phyloP scores from a whole-genome alignment of 2,888 invertebrate species.

The Drosophila monieri region DNA sequence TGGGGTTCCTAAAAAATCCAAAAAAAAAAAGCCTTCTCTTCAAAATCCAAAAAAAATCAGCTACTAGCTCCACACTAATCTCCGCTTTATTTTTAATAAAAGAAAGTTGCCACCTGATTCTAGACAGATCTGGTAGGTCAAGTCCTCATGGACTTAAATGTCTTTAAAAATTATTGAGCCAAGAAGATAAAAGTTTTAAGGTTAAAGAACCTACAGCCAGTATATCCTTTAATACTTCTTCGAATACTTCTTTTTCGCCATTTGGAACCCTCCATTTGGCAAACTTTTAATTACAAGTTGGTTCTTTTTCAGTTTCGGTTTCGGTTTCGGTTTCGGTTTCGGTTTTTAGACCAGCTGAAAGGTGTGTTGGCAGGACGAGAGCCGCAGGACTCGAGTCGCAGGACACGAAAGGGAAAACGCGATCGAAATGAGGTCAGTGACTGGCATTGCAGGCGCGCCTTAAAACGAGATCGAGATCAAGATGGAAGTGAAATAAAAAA shows the following conservation, averaged over 20 bases:
- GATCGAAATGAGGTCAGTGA: constrained; percentile 75
- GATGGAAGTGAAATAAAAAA: constrained; percentile 7
- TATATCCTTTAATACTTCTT: no score
- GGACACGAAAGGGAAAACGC: constrained; percentile 25
- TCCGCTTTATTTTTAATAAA: no score
- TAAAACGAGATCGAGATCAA: constrained; percentile 21
- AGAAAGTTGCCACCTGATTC: no score
- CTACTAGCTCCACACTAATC: no score
- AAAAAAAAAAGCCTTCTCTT: no score
- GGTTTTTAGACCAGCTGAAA: constrained; percentile 22
- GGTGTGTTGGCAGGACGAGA: not conserved
- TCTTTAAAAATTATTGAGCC: no score
- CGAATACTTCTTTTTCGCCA: not conserved
- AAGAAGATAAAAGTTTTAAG: no score
- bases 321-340: constrained; percentile 23
- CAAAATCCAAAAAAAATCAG: no score
- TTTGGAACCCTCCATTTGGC: constrained; percentile 6
- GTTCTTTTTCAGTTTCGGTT: constrained; percentile 29
- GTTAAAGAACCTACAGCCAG: no score
- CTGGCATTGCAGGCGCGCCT: constrained; percentile 45
- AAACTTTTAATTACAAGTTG: constrained; percentile 29
- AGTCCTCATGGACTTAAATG: no score
- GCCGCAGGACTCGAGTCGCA: not conserved
- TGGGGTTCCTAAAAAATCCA: no score
- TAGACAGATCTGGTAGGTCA: no score